Evolutionary conservation across 2,113 vertebrate genomes (phyloP).

Genomic region (Microtus ochrogaster): DNA sequence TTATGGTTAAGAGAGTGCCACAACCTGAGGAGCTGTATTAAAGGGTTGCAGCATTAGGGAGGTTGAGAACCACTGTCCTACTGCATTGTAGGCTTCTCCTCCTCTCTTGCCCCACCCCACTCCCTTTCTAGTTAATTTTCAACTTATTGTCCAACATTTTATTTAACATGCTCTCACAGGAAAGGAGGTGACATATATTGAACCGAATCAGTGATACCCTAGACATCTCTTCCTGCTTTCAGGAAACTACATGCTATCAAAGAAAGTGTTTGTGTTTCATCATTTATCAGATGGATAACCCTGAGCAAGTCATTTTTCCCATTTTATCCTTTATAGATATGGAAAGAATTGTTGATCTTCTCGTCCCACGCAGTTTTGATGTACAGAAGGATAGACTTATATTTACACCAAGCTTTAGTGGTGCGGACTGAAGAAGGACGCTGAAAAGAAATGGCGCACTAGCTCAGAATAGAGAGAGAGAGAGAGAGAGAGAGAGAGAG

Average conservation of each 20-base stretch:
- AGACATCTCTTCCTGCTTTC: neutral
- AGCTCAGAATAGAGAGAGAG: too few species aligned
- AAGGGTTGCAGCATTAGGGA: neutral
- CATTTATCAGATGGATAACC: neutral
- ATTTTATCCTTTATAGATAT: conserved; percentile 16
- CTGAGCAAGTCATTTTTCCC: conserved; percentile 8
- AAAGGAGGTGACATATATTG: neutral
- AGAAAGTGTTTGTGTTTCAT: neutral
- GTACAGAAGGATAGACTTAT: neutral
- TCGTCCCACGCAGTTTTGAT: conserved; percentile 20
- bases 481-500: too few species aligned
- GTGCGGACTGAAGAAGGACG: too few species aligned
- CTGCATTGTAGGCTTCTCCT: neutral
- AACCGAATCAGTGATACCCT: neutral
- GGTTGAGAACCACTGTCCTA: neutral
- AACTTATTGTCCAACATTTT: neutral
- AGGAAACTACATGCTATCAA: neutral
- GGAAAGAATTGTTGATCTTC: conserved; percentile 16
- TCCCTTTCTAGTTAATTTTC: neutral
- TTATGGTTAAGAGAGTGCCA: neutral
- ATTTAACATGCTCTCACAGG: neutral
- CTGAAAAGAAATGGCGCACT: too few species aligned
- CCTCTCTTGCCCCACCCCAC: neutral
- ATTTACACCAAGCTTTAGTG: neutral
- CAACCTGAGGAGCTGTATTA: neutral